phyloP scores from a whole-genome alignment of 2,797 vertebrate genomes.

The Aldrovandia affinis region DNA sequence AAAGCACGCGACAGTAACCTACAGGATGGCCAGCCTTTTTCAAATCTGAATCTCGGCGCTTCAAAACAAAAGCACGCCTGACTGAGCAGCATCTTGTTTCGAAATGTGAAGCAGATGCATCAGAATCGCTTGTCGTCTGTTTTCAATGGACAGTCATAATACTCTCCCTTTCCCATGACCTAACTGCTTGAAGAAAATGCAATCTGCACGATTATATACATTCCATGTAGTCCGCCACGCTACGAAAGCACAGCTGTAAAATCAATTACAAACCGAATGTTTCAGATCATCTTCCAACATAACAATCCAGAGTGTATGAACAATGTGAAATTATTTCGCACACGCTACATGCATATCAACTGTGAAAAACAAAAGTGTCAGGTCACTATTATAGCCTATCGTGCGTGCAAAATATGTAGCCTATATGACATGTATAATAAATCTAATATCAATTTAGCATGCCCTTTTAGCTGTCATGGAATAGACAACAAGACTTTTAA shows the following conservation, averaged over 20 bases:
- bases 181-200: background rate
- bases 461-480: background rate
- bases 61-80: slow-evolving; percentile 7
- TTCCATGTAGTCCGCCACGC: too few species aligned
- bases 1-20: background rate
- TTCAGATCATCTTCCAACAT: background rate
- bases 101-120: background rate
- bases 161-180: background rate
- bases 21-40: background rate
- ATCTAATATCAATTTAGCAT: background rate
- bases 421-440: background rate
- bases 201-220: background rate
- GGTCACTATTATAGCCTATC: background rate
- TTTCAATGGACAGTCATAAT: background rate
- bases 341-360: background rate
- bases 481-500: background rate
- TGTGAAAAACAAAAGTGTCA: background rate
- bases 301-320: too few species aligned
- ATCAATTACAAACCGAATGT: background rate
- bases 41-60: background rate
- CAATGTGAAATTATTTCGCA: background rate
- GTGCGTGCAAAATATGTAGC: background rate
- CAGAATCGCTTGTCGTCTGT: background rate
- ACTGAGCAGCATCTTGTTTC: slow-evolving; percentile 3
- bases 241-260: background rate